Percentiles rank a stretch among this genome's conserved stretches.
These are phyloP conservation scores for Naja naja DNA, from an alignment of 2,113 vertebrate species.

Conservation along the genomic window DNA sequence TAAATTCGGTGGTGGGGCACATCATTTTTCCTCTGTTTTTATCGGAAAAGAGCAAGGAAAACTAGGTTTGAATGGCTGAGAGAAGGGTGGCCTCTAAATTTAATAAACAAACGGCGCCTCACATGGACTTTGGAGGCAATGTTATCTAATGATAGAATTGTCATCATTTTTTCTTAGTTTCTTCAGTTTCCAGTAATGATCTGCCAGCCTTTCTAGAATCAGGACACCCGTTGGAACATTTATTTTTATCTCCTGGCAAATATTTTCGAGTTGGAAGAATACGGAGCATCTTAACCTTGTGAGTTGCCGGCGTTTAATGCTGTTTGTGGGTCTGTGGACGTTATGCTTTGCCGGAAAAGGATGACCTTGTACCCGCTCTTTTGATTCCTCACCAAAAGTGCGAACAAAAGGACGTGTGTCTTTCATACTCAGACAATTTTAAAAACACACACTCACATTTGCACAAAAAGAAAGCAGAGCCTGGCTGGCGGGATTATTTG, in stretches of 20 bases:
- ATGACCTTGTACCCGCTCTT: neutral
- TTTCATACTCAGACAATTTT: neutral
- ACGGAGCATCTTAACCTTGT: neutral
- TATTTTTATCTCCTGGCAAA: neutral
- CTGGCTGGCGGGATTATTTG: neutral
- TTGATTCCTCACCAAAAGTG: neutral
- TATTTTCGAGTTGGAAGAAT: neutral
- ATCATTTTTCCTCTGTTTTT: neutral
- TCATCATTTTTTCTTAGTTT: neutral
- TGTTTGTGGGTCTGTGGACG: neutral
- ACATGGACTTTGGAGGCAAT: neutral
- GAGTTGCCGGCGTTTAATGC: neutral
- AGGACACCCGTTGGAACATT: neutral
- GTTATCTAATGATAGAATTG: neutral
- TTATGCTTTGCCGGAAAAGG: neutral
- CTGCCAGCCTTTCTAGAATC: neutral
- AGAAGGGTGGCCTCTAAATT: neutral
- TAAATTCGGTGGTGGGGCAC: neutral
- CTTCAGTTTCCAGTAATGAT: neutral
- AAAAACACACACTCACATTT: neutral
- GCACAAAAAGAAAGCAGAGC: neutral
- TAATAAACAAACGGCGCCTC: neutral
- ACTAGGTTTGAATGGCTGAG: neutral
- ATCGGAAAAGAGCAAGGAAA: neutral
- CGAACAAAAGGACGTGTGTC: neutral